Evolutionary conservation across 1,140 invertebrate species (phyloP).

Genomic region (Zaprionus vittiger): DNA sequence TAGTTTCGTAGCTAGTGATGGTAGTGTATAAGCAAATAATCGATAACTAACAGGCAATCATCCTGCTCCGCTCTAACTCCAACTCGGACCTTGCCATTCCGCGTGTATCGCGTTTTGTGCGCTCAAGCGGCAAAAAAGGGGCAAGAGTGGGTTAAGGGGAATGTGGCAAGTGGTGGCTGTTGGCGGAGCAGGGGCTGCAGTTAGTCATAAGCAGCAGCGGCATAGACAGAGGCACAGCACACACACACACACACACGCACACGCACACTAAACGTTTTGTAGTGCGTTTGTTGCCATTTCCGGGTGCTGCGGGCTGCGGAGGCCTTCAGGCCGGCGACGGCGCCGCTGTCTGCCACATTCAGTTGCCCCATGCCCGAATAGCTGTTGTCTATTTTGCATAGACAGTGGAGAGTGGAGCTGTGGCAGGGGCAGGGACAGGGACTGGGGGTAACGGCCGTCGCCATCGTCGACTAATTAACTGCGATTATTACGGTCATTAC

Average conservation of each 20-base stretch:
- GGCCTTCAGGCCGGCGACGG: conserved; percentile 20
- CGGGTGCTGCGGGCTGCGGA: conserved; percentile 14
- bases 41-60: neutral
- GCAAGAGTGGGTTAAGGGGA: conserved; percentile 19
- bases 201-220: conserved; percentile 56
- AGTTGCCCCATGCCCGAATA: conserved; percentile 16
- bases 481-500: conserved; percentile 85
- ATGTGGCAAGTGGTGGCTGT: neutral
- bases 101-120: conserved; percentile 46
- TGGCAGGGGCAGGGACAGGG: neutral
- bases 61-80: conserved; percentile 6
- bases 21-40: neutral
- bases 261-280: conserved; percentile 52
- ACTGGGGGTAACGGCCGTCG: conserved; percentile 60
- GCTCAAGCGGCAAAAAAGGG: conserved; percentile 71
- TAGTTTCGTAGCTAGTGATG: neutral
- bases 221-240: conserved; percentile 6
- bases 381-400: conserved; percentile 76
- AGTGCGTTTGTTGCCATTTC: conserved; percentile 80
- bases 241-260: conserved; percentile 1
- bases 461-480: conserved; percentile 84
- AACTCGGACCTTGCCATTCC: conserved; percentile 8
- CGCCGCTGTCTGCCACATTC: conserved; percentile 44
- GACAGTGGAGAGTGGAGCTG: conserved; percentile 39
- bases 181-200: conserved; percentile 39